Conservation (phyloP, 2,797 vertebrate genomes). For the Nannoperca obscura region DNA sequence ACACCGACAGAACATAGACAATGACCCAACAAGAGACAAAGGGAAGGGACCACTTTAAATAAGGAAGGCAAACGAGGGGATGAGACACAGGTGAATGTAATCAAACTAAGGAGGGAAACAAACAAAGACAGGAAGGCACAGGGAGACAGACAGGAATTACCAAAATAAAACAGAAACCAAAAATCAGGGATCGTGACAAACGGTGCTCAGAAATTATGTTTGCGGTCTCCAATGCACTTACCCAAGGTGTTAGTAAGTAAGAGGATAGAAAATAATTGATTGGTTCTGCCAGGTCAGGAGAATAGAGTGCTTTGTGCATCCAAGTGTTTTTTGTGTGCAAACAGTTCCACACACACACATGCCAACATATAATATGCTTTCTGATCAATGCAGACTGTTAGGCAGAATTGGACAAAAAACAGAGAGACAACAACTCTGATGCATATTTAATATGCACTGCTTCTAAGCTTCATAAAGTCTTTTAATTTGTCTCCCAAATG, state of each 20-base stretch:
- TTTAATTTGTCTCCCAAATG: slow-evolving; percentile 49
- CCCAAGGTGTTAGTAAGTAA: slow-evolving; percentile 33
- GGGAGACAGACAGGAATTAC: too few relatives aligned
- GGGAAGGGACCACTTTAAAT: too few relatives aligned
- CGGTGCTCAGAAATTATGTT: slow-evolving; percentile 19
- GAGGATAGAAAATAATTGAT: slow-evolving; percentile 42
- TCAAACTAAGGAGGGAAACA: too few relatives aligned
- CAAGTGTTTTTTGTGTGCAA: slow-evolving; percentile 36
- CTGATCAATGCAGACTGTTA: slow-evolving; percentile 37
- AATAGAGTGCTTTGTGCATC: slow-evolving; percentile 25
- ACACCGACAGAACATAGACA: too few relatives aligned
- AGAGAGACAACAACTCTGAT: slow-evolving; percentile 33
- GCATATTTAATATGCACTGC: slow-evolving; percentile 32
- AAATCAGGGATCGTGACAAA: background rate
- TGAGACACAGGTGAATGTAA: too few relatives aligned
- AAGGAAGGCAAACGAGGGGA: too few relatives aligned
- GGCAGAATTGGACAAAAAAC: slow-evolving; percentile 14
- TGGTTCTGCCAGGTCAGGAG: slow-evolving; percentile 34
- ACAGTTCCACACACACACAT: slow-evolving; percentile 23
- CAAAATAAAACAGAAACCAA: too few relatives aligned
- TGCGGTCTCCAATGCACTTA: slow-evolving; percentile 26
- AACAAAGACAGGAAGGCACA: too few relatives aligned
- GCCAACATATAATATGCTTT: slow-evolving; percentile 17
- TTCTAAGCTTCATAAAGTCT: slow-evolving; percentile 25
- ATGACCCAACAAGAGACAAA: too few relatives aligned